Evolutionary conservation across 2,888 invertebrate genomes (phyloP).

Genomic region (Philereme transversata): DNA sequence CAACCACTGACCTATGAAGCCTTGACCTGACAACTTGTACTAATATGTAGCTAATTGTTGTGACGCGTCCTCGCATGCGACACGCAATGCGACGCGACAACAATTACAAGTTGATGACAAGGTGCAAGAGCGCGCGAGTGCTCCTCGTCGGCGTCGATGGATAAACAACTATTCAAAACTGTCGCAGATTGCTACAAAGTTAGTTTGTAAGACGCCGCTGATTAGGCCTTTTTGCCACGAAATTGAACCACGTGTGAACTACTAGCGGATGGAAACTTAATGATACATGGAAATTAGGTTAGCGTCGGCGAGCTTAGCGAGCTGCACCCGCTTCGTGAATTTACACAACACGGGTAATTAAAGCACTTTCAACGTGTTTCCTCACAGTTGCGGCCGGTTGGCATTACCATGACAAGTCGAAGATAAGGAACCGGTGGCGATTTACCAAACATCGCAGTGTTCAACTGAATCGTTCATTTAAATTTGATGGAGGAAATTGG

Average conservation of each 20-base stretch:
- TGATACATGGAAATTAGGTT: constrained; percentile 33
- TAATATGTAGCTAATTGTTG: constrained; percentile 1
- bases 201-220: constrained; percentile 15
- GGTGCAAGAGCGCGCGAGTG: background rate
- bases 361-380: constrained; percentile 1
- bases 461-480: background rate
- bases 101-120: background rate
- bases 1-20: background rate
- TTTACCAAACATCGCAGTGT: too few species aligned
- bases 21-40: constrained; percentile 1
- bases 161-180: constrained; percentile 18
- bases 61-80: constrained; percentile 7
- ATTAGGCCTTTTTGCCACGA: constrained; percentile 29
- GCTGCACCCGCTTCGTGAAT: constrained; percentile 10
- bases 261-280: constrained; percentile 31
- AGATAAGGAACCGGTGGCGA: too few species aligned
- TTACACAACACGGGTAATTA: constrained; percentile 16
- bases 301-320: constrained; percentile 14
- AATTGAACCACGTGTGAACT: constrained; percentile 23
- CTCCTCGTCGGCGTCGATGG: constrained; percentile 8
- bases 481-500: background rate
- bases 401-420: too few species aligned
- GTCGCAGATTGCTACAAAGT: background rate
- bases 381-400: too few species aligned
- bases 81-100: constrained; percentile 1